Evolutionary conservation across 2,888 invertebrate species (phyloP).

Genomic region (Epinotia demarniana): DNA sequence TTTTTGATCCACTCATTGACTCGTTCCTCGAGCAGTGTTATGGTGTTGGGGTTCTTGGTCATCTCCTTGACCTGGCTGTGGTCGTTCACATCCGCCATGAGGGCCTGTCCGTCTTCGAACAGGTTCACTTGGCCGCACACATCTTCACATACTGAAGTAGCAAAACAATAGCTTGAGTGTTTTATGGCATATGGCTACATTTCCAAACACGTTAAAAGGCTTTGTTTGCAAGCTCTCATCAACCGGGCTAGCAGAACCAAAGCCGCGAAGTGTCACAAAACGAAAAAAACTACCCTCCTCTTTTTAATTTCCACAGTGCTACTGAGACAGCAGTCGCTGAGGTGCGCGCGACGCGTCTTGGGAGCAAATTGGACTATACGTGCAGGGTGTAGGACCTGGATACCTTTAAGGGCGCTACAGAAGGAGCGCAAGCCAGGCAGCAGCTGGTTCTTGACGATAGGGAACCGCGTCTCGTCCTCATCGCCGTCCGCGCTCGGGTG

Average conservation of each 20-base stretch:
- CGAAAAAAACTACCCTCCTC: too few species aligned
- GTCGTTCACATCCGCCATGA: conserved; percentile 85
- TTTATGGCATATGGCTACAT: too few species aligned
- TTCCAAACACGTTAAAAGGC: too few species aligned
- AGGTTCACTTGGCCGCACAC: conserved; percentile 91
- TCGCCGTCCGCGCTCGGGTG: conserved; percentile 92
- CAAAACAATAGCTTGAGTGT: too few species aligned
- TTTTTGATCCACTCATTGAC: conserved; percentile 92
- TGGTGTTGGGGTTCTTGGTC: conserved; percentile 87
- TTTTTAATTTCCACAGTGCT: too few species aligned
- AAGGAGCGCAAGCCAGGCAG: conserved; percentile 93
- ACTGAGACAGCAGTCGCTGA: too few species aligned
- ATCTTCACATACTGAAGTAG: conserved; percentile 89
- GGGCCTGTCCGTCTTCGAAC: conserved; percentile 89
- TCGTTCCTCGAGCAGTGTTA: conserved; percentile 88
- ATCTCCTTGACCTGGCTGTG: conserved; percentile 89
- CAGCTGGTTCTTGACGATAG: conserved; percentile 92
- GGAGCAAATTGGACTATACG: too few species aligned
- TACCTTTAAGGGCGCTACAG: conserved; percentile 94
- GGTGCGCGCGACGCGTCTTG: too few species aligned
- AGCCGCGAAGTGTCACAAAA: too few species aligned
- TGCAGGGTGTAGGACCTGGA: too few species aligned
- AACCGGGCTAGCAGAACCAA: too few species aligned
- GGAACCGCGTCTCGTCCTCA: conserved; percentile 91
- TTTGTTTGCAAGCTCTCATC: too few species aligned